Evolutionary conservation across 1,140 invertebrate genomes (phyloP).

Genomic region (Bombus picipes): DNA sequence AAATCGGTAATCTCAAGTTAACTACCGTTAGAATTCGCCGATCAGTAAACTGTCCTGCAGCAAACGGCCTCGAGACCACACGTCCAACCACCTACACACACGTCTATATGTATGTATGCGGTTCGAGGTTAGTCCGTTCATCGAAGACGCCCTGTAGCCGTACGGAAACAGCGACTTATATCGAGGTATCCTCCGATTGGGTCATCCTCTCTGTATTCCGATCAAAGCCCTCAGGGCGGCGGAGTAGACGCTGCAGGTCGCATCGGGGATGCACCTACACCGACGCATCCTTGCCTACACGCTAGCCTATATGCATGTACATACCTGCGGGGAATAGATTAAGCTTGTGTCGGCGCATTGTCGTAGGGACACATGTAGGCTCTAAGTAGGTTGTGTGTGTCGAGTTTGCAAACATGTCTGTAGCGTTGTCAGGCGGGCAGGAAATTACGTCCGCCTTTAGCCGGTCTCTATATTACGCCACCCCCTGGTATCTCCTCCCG

Average conservation of each 20-base stretch:
- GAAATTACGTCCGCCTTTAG: conserved; percentile 83
- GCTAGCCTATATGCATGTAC: not conserved
- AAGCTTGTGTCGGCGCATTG: conserved; percentile 71
- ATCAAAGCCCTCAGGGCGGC: conserved; percentile 69
- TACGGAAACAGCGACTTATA: conserved; percentile 26
- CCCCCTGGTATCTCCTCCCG: conserved; percentile 57
- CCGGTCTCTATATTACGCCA: conserved; percentile 80
- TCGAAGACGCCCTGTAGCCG: not conserved
- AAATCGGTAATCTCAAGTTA: conserved; percentile 18
- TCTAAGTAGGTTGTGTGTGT: conserved; percentile 74
- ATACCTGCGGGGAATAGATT: conserved; percentile 66
- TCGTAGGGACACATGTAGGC: conserved; percentile 71
- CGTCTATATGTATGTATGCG: not conserved
- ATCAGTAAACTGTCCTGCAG: conserved; percentile 9
- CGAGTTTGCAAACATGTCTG: conserved; percentile 80
- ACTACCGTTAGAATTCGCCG: conserved; percentile 15
- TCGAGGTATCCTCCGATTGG: conserved; percentile 30
- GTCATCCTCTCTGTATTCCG: conserved; percentile 58
- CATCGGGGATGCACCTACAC: conserved; percentile 44
- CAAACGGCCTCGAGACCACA: not conserved
- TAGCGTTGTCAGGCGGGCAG: conserved; percentile 82
- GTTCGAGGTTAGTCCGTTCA: conserved; percentile 1
- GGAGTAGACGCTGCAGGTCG: conserved; percentile 59
- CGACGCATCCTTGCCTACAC: not conserved
- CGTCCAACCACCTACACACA: not conserved